These are phyloP conservation scores for Drosophila prostipennis DNA, from an alignment of 2,888 invertebrate genomes.

Conservation along the genomic window DNA sequence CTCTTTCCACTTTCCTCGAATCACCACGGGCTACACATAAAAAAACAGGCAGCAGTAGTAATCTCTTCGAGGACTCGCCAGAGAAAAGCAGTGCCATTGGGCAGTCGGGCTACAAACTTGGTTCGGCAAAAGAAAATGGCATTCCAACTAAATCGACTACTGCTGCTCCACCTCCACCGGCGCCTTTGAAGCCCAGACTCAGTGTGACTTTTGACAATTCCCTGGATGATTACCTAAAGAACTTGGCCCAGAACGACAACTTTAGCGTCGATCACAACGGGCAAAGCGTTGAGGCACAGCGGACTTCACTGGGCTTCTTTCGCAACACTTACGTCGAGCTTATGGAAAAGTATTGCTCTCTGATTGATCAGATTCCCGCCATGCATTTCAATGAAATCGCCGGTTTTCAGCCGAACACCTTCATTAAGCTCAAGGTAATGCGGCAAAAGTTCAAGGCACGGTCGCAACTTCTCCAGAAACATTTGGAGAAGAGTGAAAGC, in stretches of 20 bases:
- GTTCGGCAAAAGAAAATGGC: slow-evolving; percentile 13
- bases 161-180: not conserved
- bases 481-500: slow-evolving; percentile 69
- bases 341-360: slow-evolving; percentile 87
- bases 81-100: not conserved
- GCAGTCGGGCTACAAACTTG: slow-evolving; percentile 10
- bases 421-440: slow-evolving; percentile 86
- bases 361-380: slow-evolving; percentile 88
- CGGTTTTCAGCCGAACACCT: slow-evolving; percentile 86
- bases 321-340: slow-evolving; percentile 87
- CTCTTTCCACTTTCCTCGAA: not conserved
- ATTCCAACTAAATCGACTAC: not conserved
- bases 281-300: slow-evolving; percentile 65
- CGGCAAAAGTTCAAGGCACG: slow-evolving; percentile 87
- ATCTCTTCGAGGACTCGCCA: not conserved
- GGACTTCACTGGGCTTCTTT: slow-evolving; percentile 72
- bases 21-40: not conserved
- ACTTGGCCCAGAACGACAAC: slow-evolving; percentile 75
- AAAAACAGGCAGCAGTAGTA: not conserved
- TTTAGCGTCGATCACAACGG: slow-evolving; percentile 63
- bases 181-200: slow-evolving; percentile 54
- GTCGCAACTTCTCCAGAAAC: slow-evolving; percentile 83
- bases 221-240: slow-evolving; percentile 72
- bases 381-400: slow-evolving; percentile 87
- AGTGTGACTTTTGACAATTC: slow-evolving; percentile 78